phyloP scores from a whole-genome alignment of 2,888 invertebrate species.

The Buathra laborator region DNA sequence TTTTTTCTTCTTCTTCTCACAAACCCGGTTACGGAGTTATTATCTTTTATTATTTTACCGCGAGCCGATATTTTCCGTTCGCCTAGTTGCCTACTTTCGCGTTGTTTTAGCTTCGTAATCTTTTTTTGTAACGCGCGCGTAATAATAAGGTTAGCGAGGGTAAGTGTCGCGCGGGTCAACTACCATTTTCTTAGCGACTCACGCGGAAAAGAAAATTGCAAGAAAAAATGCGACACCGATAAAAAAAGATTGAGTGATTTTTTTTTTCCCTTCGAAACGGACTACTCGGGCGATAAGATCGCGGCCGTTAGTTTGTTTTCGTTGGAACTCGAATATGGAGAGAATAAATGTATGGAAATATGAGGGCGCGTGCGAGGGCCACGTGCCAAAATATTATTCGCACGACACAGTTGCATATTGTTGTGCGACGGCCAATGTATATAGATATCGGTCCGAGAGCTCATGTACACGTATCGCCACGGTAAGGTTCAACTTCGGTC shows the following conservation, averaged over 20 bases:
- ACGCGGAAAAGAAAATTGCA: not conserved
- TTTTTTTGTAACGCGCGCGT: not conserved
- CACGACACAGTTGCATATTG: conserved; percentile 54
- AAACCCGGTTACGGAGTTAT: not conserved
- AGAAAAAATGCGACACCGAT: not conserved
- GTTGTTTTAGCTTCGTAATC: not conserved
- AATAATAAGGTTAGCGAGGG: not conserved
- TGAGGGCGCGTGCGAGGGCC: conserved; percentile 28
- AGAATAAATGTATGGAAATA: not conserved
- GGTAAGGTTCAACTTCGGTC: conserved; percentile 51
- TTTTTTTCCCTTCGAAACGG: not conserved
- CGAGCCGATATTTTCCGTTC: not conserved
- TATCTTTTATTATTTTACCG: not conserved
- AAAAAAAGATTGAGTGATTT: not conserved
- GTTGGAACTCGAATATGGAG: not conserved
- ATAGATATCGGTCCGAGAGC: not conserved
- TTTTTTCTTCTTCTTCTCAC: too few species aligned
- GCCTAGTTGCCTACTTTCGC: not conserved
- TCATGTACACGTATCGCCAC: conserved; percentile 9
- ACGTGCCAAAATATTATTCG: conserved; percentile 63
- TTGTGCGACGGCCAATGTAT: conserved; percentile 33
- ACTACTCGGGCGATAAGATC: not conserved
- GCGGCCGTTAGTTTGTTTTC: conserved; percentile 2
- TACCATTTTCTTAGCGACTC: not conserved
- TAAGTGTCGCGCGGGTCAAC: not conserved